phyloP scores from a whole-genome alignment of 2,113 vertebrate species.

The Hippocampus mohnikei region DNA sequence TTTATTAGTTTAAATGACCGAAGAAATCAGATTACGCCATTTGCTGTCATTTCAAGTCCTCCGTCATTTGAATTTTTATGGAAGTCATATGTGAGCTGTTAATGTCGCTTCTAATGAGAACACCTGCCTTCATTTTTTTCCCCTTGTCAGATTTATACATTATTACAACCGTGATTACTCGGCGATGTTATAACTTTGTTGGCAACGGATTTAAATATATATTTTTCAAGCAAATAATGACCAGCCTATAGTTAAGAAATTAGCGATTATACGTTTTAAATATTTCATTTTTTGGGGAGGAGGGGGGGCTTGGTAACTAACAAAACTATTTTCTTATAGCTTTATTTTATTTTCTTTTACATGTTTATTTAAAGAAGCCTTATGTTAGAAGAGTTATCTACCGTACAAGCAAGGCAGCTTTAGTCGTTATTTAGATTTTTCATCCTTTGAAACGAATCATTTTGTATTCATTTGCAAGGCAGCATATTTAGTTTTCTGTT shows the following conservation, averaged over 20 bases:
- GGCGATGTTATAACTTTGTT: not conserved
- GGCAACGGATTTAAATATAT: not conserved
- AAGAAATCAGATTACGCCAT: not conserved
- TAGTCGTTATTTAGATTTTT: too few species aligned
- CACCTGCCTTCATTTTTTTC: not conserved
- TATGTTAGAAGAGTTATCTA: too few species aligned
- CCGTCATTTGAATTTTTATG: not conserved
- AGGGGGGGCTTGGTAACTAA: too few species aligned
- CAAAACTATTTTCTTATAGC: too few species aligned
- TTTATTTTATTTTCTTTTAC: too few species aligned
- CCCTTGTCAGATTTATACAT: not conserved
- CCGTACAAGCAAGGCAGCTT: too few species aligned
- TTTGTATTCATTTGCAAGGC: too few species aligned
- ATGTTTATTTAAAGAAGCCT: too few species aligned
- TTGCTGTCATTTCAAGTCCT: not conserved
- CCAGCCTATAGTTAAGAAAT: not conserved
- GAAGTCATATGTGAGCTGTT: not conserved
- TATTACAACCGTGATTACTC: not conserved
- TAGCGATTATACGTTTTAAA: not conserved
- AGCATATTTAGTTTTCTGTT: not conserved
- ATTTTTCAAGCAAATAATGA: not conserved
- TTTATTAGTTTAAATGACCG: slow-evolving; percentile 1
- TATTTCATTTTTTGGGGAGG: not conserved
- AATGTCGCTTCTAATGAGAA: not conserved
- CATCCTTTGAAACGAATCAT: too few species aligned